Conservation (phyloP, 2,113 vertebrate species). For the Smithornis capensis region DNA sequence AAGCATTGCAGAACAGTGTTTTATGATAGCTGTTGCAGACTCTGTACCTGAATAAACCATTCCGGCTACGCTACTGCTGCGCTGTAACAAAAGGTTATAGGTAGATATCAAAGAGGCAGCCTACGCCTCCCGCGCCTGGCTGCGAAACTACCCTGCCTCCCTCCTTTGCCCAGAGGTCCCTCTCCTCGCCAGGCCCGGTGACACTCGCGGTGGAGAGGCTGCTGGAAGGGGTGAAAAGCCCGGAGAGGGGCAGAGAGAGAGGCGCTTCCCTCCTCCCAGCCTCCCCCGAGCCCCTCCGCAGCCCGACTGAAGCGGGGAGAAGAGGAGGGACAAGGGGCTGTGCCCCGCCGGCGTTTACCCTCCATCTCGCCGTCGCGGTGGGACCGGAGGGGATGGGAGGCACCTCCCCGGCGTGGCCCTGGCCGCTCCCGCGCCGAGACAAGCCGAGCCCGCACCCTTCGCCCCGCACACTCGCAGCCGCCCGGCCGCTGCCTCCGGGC, state of each 20-base stretch:
- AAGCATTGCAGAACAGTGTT: background rate
- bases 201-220: rapidly evolving
- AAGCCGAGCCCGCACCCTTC: background rate
- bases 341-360: constrained; percentile 18
- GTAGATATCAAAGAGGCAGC: background rate
- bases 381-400: background rate
- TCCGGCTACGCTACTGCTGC: rapidly evolving
- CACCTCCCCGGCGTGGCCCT: background rate
- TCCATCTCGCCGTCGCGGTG: constrained; percentile 29
- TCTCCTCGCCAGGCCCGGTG: too few relatives aligned
- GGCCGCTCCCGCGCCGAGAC: background rate
- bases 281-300: background rate
- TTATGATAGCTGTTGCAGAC: background rate
- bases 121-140: background rate
- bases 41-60: background rate
- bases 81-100: background rate
- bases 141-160: background rate
- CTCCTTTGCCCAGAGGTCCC: background rate
- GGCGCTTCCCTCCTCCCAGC: background rate
- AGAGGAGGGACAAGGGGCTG: background rate
- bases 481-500: background rate
- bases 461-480: background rate
- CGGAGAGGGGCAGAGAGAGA: too few relatives aligned
- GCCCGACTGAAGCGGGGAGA: background rate
- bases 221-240: background rate